Percentiles rank a stretch among this genome's conserved stretches.
Conservation (phyloP, 2,888 invertebrate species). For the Acleris sparsana region DNA sequence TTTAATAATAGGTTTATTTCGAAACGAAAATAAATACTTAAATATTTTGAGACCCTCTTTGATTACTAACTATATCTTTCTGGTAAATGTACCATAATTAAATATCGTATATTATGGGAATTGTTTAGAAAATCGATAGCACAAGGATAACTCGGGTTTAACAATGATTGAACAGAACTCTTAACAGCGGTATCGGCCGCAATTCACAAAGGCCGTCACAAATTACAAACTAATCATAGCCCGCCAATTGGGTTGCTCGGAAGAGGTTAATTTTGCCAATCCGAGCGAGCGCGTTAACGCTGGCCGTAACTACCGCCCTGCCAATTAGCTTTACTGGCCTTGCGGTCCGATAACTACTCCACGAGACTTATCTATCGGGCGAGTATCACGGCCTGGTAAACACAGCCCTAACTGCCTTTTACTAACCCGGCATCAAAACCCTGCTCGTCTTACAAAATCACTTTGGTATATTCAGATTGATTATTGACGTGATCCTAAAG, state of each 20-base stretch:
- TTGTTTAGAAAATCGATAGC: constrained; percentile 15
- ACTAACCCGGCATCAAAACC: constrained; percentile 8
- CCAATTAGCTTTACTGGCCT: constrained; percentile 80
- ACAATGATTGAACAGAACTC: constrained; percentile 45
- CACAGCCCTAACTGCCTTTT: constrained; percentile 47
- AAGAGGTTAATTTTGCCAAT: constrained; percentile 78
- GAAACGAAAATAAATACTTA: no score
- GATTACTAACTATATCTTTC: no score
- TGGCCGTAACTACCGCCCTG: constrained; percentile 64
- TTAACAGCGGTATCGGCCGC: constrained; percentile 48
- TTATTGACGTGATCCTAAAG: constrained; percentile 6
- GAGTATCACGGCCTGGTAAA: constrained; percentile 65
- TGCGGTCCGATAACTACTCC: constrained; percentile 75
- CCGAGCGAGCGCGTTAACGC: constrained; percentile 61
- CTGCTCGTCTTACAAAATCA: background rate
- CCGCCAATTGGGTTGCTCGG: constrained; percentile 70
- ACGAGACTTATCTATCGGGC: constrained; percentile 72
- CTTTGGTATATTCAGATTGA: background rate
- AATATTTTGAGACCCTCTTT: no score
- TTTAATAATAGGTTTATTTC: no score
- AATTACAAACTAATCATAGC: constrained; percentile 78
- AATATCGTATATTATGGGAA: constrained; percentile 3
- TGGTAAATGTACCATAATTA: background rate
- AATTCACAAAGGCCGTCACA: constrained; percentile 58
- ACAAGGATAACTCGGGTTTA: constrained; percentile 3